Base-by-base conservation (phyloP, 1,140 invertebrate genomes). In the Drosophila quadrilineata region DNA sequence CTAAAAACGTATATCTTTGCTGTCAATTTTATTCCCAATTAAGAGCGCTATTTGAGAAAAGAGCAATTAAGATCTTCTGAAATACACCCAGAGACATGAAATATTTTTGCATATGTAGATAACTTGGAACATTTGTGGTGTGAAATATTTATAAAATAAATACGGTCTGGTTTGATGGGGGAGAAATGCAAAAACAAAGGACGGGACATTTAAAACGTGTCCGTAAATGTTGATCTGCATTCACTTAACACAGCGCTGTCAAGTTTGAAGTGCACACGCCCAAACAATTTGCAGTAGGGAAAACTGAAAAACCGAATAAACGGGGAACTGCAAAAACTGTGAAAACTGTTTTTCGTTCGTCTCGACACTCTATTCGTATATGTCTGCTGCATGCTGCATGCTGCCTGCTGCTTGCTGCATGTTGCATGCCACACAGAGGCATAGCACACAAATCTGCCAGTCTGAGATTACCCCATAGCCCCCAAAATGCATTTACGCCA, bases 401-500 rank as follows among this genome's bases (percentile, higher is more conserved):
- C n/a, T n/a, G n/a, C n/a, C n/a, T n/a, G n/a, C n/a, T n/a, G n/a
- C n/a, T n/a, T n/a, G n/a, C n/a, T n/a, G n/a, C n/a, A n/a, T n/a
- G n/a, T n/a, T n/a, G n/a, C n/a, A n/a, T n/a, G n/a, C 10, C 31
- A 38, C 21, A 28, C 41, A 45, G 21, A 41, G 31, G 29, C 43
- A 58, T n/a, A n/a, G n/a, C 40, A 72, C 73, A 73, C 75, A 84
- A 85, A 85, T 85, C 76, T 84, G 79, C 70, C 79, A 77, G 69
- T 73, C 79, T 50, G 73, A 77, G 77, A 84, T 84, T 85, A 84
- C 77, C 76, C 79, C 58, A 31, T 63, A 68, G 57, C 50, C 74
- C n/a, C 79, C 74, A 75, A 84, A 84, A 85, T 84, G 77, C 74
- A 84, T 85, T 84, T 85, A 84, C 77, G 79, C 73, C 77, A 84